Base-by-base conservation (phyloP, 2,888 invertebrate species). In the Parnassius smintheus region DNA sequence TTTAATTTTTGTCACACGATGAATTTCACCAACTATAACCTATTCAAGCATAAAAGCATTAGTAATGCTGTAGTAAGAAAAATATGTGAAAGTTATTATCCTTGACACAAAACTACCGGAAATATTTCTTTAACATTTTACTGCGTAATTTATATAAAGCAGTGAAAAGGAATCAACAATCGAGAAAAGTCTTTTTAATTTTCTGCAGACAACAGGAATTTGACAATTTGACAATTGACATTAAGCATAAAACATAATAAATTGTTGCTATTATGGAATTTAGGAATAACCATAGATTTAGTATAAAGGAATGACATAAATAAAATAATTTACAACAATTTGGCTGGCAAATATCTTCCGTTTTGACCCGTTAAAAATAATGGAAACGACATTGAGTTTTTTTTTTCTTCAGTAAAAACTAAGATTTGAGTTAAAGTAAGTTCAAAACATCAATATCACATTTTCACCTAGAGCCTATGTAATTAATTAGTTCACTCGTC, bases 161-260 rank as follows among this genome's bases (percentile, higher is more conserved):
- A 63, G 49, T 60, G 10, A 18, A 2, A 46, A 50, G 12, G 42
- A 57, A 68, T 67, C 65, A 62, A 45, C 59, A 62, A 62, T 88
- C 88, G 80, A 88, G 87, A 88, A 88, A 85, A 89, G 86, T 90
- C 86, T 77, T 74, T 70, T 68, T 72, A 72, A 72, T 73, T 68
- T 65, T 68, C 53, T 46, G 45, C 44, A 50, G 51, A 46, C 51
- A 13, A 58, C 58, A 51, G 59, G 51, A 45, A 53, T 52, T 45
- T 62, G 41, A 35, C 35, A 35, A 35, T 35, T 35, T 35, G 35
- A 35, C 35, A 35, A 18, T 18, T 18, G 18, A 18, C 18, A 18
- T 18, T n/a, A n/a, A n/a, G n/a, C n/a, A n/a, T n/a, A n/a, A n/a
- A n/a, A n/a, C n/a, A n/a, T n/a, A n/a, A n/a, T n/a, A n/a, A n/a